phyloP scores from a whole-genome alignment of 2,797 vertebrate genomes.

The Acestrorhynchus altus region DNA sequence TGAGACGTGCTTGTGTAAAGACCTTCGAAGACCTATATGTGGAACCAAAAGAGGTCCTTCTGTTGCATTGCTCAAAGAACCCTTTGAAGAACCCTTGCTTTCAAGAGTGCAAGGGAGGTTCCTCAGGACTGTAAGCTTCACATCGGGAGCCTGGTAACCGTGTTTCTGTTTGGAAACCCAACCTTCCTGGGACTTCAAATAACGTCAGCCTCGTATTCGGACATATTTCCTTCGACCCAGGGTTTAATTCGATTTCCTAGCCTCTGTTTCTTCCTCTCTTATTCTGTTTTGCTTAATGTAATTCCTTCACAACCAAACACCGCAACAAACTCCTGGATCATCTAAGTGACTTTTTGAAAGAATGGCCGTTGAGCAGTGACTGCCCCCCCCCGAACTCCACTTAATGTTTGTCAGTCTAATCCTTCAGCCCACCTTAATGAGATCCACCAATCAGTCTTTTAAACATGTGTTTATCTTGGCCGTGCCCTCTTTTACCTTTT shows the following conservation, averaged over 20 bases:
- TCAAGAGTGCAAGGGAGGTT: no score
- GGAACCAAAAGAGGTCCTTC: no score
- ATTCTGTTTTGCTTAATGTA: no score
- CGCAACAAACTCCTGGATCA: neutral
- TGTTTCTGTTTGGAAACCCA: no score
- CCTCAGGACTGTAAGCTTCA: no score
- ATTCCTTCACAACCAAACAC: neutral
- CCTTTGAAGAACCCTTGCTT: no score
- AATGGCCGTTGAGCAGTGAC: neutral
- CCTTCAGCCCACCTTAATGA: slow-evolving; percentile 14
- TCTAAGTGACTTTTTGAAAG: neutral
- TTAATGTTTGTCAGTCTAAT: slow-evolving; percentile 8
- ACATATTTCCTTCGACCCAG: neutral
- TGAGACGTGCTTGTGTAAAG: no score
- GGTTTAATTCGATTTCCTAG: neutral
- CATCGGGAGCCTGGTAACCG: neutral
- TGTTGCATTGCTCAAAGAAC: no score
- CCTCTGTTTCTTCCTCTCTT: neutral
- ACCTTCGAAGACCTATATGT: no score
- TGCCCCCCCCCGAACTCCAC: no score
- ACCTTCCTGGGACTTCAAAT: neutral
- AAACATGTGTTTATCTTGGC: slow-evolving; percentile 36
- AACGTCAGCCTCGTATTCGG: neutral
- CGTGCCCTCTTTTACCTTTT: slow-evolving; percentile 20
- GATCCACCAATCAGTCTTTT: slow-evolving; percentile 5